A percentile compares a stretch with the other conserved stretches of the same genome.
These are phyloP conservation scores for Burhinus bistriatus DNA, from an alignment of 2,113 vertebrate genomes.

Conservation along the genomic window DNA sequence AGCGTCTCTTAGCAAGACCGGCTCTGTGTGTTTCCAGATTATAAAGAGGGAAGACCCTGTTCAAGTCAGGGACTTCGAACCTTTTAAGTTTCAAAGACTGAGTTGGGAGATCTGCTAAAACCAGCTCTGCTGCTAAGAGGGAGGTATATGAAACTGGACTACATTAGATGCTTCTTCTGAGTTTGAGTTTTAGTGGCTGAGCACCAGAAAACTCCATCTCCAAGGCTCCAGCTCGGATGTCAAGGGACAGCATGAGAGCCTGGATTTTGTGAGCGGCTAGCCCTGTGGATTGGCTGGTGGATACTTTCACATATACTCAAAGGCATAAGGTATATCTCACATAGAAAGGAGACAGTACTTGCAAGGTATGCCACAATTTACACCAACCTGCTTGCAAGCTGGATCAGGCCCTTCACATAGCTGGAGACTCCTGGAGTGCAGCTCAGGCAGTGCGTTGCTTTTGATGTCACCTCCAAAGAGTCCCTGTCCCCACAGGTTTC, in stretches of 20 bases:
- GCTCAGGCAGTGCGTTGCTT: neutral
- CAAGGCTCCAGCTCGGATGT: neutral
- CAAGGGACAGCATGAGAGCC: neutral
- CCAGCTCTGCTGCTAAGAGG: neutral
- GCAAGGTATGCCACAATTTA: neutral
- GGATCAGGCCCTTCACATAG: neutral
- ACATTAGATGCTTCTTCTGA: neutral
- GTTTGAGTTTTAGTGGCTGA: neutral
- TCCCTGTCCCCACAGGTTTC: neutral
- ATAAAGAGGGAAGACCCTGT: neutral
- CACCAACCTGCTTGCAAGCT: neutral
- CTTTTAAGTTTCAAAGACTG: neutral
- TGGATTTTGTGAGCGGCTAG: neutral
- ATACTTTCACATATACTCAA: neutral
- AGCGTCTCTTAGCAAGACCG: neutral
- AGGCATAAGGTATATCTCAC: fast-evolving
- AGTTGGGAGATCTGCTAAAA: neutral
- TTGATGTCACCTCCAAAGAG: neutral
- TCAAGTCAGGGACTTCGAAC: neutral
- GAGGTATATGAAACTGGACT: neutral
- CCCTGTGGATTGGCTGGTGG: neutral
- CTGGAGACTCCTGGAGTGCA: neutral
- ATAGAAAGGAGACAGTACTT: neutral
- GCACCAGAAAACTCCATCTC: neutral
- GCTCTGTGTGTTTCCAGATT: neutral